Percentiles rank a stretch among this genome's conserved stretches.
phyloP scores from a whole-genome alignment of 2,888 invertebrate genomes.

The Coenonympha glycerion region DNA sequence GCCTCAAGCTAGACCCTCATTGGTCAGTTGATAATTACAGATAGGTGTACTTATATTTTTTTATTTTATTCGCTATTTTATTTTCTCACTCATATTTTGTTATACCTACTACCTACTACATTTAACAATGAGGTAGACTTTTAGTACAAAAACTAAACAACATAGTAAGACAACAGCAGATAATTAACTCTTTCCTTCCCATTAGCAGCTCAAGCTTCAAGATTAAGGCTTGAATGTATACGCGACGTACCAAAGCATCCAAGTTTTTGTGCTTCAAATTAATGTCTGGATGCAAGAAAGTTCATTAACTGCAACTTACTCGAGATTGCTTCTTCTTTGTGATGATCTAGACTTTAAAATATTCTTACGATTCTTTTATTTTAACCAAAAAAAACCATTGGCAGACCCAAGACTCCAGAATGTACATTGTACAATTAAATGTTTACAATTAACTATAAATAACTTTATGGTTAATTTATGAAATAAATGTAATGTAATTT shows the following conservation, averaged over 20 bases:
- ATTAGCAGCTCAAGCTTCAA: constrained; percentile 17
- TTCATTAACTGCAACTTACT: constrained; percentile 9
- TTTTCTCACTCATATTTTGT: not conserved
- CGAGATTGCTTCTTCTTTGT: constrained; percentile 5
- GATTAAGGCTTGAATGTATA: constrained; percentile 13
- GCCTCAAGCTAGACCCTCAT: too few relatives aligned
- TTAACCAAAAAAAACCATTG: too few relatives aligned
- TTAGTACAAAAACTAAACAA: constrained; percentile 10
- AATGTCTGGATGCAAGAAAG: not conserved
- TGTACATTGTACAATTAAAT: too few relatives aligned
- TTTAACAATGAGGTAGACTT: not conserved
- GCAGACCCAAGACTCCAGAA: too few relatives aligned
- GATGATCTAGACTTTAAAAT: not conserved
- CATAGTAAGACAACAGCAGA: constrained; percentile 15
- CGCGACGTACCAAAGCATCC: not conserved
- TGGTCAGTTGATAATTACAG: too few relatives aligned
- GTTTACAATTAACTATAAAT: too few relatives aligned
- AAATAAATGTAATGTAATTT: too few relatives aligned
- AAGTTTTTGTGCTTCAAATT: constrained; percentile 10
- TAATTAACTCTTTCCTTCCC: constrained; percentile 22
- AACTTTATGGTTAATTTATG: too few relatives aligned
- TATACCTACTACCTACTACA: not conserved
- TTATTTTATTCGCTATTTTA: too few relatives aligned
- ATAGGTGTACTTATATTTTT: too few relatives aligned
- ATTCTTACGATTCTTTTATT: too few relatives aligned